phyloP scores from a whole-genome alignment of 2,113 vertebrate genomes.

The Butorides virescens region DNA sequence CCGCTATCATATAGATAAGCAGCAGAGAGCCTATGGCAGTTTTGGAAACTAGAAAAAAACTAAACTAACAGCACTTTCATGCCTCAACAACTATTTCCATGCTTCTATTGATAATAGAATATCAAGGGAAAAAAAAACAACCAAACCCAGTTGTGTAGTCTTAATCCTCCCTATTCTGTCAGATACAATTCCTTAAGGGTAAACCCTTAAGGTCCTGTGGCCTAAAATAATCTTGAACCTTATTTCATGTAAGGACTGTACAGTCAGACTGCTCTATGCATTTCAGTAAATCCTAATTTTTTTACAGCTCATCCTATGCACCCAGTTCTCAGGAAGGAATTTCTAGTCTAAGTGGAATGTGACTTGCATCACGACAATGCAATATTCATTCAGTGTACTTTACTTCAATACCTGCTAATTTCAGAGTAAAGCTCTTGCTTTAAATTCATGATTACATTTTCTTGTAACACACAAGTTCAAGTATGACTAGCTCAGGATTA shows the following conservation, averaged over 20 bases:
- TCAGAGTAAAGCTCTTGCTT: slow-evolving; percentile 1
- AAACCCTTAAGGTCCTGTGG: neutral
- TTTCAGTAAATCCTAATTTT: neutral
- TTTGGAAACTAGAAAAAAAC: neutral
- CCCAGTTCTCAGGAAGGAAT: neutral
- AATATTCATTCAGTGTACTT: neutral
- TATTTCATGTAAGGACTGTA: neutral
- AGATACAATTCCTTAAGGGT: neutral
- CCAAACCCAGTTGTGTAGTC: neutral
- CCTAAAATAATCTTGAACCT: neutral
- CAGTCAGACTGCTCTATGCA: neutral
- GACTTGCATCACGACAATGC: neutral
- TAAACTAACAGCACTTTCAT: neutral
- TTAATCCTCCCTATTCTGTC: neutral
- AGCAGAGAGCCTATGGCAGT: neutral
- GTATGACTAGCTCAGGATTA: slow-evolving; percentile 47
- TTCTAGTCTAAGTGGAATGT: neutral
- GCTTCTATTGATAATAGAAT: neutral
- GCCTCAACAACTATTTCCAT: neutral
- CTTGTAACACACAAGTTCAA: slow-evolving; percentile 37
- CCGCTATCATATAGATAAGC: neutral
- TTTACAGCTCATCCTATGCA: neutral
- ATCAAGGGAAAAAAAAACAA: neutral
- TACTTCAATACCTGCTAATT: neutral
- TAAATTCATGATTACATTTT: slow-evolving; percentile 45